Evolutionary conservation across 1,140 invertebrate genomes (phyloP).

Genomic region (Papilio aristodemus): DNA sequence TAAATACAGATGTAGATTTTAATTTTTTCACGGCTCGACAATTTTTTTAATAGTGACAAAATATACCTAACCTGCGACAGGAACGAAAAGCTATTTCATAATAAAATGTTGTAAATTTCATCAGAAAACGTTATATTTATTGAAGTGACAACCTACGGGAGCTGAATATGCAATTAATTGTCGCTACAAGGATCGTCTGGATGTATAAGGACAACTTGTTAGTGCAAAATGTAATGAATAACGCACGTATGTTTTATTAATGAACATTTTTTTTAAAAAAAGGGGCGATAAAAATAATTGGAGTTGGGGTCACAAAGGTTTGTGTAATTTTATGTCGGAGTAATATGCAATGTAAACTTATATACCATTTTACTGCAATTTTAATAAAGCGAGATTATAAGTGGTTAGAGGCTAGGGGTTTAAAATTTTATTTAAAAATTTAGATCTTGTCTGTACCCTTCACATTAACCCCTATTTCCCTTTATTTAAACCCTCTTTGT

Average conservation of each 20-base stretch:
- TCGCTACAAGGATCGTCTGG: constrained; percentile 28
- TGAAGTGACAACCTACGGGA: neutral
- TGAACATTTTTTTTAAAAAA: constrained; percentile 7
- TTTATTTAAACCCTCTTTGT: too few relatives aligned
- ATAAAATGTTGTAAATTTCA: neutral
- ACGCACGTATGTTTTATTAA: constrained; percentile 18
- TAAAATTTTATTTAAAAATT: too few relatives aligned
- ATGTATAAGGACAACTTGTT: constrained; percentile 23
- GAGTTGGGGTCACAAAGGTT: neutral
- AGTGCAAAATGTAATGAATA: constrained; percentile 18
- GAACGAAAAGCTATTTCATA: neutral
- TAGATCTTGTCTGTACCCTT: too few relatives aligned
- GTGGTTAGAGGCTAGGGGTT: too few relatives aligned
- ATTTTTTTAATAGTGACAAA: neutral
- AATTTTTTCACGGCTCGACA: too few relatives aligned
- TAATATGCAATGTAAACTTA: neutral
- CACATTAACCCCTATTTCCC: too few relatives aligned
- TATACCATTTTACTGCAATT: too few relatives aligned
- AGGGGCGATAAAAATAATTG: constrained; percentile 11
- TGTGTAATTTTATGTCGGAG: neutral
- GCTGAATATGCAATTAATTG: constrained; percentile 25
- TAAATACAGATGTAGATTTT: too few relatives aligned
- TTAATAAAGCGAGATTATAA: too few relatives aligned
- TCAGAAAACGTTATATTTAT: constrained; percentile 12
- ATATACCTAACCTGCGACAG: neutral